phyloP scores from a whole-genome alignment of 2,888 invertebrate species.

The Acleris sparsana region DNA sequence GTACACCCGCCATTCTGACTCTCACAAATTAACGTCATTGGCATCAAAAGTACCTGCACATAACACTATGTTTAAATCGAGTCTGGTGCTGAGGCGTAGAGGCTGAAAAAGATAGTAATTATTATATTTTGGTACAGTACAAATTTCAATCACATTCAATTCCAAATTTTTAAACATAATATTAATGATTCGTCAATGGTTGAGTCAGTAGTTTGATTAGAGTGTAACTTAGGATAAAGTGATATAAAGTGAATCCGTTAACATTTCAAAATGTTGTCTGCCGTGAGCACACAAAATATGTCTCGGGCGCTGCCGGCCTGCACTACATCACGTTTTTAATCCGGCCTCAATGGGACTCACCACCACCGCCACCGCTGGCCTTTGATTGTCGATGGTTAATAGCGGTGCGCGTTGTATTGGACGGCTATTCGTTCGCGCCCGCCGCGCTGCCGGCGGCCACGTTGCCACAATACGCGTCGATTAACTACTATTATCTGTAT shows the following conservation, averaged over 20 bases:
- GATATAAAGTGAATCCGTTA: slow-evolving; percentile 25
- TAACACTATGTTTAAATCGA: too few species aligned
- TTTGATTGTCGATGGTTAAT: slow-evolving; percentile 50
- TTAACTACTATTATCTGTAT: slow-evolving; percentile 70
- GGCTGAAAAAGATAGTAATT: too few species aligned
- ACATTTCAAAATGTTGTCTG: background rate
- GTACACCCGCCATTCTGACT: too few species aligned
- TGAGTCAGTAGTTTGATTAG: background rate
- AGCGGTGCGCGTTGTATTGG: slow-evolving; percentile 57
- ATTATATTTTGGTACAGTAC: too few species aligned
- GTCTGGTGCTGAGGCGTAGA: too few species aligned
- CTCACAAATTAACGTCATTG: too few species aligned
- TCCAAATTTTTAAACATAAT: background rate
- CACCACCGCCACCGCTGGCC: slow-evolving; percentile 51
- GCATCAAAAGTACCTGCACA: too few species aligned
- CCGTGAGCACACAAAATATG: slow-evolving; percentile 6
- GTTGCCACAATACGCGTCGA: slow-evolving; percentile 61
- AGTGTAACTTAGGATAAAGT: slow-evolving; percentile 13
- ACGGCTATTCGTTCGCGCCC: slow-evolving; percentile 54
- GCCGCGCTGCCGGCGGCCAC: slow-evolving; percentile 47
- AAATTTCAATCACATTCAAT: too few species aligned
- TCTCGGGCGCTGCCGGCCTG: slow-evolving; percentile 20
- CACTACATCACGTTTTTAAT: slow-evolving; percentile 46
- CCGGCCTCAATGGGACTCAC: slow-evolving; percentile 47
- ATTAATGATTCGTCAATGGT: background rate